Evolutionary conservation across 2,797 vertebrate genomes (phyloP).

Genomic region (Clarias pachynema): DNA sequence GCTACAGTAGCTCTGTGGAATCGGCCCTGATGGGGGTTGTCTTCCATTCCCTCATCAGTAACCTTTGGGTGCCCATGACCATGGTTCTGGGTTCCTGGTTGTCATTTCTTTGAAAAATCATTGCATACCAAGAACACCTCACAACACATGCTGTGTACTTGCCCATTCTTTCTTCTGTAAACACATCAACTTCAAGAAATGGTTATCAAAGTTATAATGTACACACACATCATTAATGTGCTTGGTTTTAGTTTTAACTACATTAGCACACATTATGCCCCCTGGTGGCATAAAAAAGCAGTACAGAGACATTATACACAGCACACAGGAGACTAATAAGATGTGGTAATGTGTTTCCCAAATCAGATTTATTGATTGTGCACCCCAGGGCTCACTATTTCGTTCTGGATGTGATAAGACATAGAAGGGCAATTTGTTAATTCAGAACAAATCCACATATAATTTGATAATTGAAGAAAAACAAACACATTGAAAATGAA

Average conservation of each 20-base stretch:
- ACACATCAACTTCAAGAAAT: no score
- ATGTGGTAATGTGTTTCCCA: not conserved
- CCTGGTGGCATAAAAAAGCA: not conserved
- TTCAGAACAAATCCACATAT: conserved; percentile 4
- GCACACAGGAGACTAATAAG: not conserved
- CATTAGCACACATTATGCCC: not conserved
- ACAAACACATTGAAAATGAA: conserved; percentile 12
- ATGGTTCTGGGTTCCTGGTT: no score
- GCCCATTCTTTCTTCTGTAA: no score
- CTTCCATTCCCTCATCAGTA: no score
- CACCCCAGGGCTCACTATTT: conserved; percentile 14
- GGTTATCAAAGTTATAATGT: no score
- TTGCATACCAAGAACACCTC: no score
- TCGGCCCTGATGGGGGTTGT: no score
- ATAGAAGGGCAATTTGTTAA: conserved; percentile 2
- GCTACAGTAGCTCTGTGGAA: no score
- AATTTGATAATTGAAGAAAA: conserved; percentile 15
- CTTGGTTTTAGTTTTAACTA: not conserved
- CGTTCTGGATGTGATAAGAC: not conserved
- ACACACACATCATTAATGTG: no score
- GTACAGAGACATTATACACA: not conserved
- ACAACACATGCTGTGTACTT: no score
- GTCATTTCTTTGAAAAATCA: no score
- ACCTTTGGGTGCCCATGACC: no score
- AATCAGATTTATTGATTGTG: conserved; percentile 37